Evolutionary conservation across 2,888 invertebrate genomes (phyloP).

Genomic region (Drosophila kuntzei): DNA sequence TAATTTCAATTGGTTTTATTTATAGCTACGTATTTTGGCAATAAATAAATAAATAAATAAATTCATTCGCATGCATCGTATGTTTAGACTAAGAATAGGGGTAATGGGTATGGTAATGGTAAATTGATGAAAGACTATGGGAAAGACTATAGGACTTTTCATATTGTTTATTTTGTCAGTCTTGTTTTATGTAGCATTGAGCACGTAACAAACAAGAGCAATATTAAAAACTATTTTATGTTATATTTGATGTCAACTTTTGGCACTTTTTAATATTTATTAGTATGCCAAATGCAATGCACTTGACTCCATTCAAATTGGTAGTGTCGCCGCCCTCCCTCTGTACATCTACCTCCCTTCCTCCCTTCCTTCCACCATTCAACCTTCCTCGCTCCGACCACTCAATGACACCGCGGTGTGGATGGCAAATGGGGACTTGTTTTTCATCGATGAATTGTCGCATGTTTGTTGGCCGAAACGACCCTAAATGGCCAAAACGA

Average conservation of each 20-base stretch:
- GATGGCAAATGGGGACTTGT: constrained; percentile 42
- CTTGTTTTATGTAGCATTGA: constrained; percentile 24
- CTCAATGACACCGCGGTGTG: constrained; percentile 9
- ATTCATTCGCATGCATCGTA: constrained; percentile 1
- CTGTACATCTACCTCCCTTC: too few species aligned
- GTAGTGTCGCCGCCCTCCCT: not conserved
- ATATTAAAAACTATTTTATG: constrained; percentile 46
- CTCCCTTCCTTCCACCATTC: too few species aligned
- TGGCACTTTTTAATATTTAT: constrained; percentile 57
- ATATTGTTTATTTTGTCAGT: constrained; percentile 46
- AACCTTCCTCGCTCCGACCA: too few species aligned
- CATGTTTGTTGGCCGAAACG: constrained; percentile 60
- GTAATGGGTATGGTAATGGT: constrained; percentile 1
- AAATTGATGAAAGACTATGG: constrained; percentile 34
- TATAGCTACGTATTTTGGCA: too few species aligned
- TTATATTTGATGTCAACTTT: constrained; percentile 41
- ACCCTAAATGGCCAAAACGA: constrained; percentile 44
- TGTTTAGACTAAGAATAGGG: too few species aligned
- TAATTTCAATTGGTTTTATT: too few species aligned
- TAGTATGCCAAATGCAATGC: constrained; percentile 71
- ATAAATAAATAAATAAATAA: too few species aligned
- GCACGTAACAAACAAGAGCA: constrained; percentile 38
- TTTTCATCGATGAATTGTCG: constrained; percentile 69
- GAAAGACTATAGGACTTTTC: constrained; percentile 31
- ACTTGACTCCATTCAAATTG: constrained; percentile 69